These are phyloP conservation scores for Sinelater perroti DNA, from an alignment of 2,888 invertebrate species.

Conservation along the genomic window DNA sequence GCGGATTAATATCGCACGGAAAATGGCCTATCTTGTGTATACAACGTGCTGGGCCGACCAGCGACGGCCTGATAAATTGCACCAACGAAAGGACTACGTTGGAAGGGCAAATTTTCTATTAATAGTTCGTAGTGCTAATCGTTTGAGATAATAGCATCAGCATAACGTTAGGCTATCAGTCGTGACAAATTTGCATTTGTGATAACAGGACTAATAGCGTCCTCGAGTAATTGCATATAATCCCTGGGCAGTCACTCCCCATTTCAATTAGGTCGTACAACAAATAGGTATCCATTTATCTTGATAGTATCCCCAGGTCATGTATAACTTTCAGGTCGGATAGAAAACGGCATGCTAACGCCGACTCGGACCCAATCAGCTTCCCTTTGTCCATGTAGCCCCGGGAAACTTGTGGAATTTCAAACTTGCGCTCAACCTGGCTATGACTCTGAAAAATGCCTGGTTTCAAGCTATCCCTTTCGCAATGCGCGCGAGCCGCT, in stretches of 20 bases:
- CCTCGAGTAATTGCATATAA: slow-evolving; percentile 22
- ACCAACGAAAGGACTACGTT: neutral
- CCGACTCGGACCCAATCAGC: slow-evolving; percentile 20
- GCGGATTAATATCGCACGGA: too few relatives aligned
- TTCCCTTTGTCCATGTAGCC: slow-evolving; percentile 15
- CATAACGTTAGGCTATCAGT: slow-evolving; percentile 6
- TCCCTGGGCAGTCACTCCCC: slow-evolving; percentile 25
- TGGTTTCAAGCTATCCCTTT: neutral
- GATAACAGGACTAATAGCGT: slow-evolving; percentile 17
- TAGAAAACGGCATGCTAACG: slow-evolving; percentile 20
- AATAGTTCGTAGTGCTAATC: slow-evolving; percentile 3
- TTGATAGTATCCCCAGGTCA: slow-evolving; percentile 22
- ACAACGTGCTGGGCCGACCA: too few relatives aligned
- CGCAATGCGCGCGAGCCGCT: slow-evolving; percentile 4
- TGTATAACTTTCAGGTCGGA: slow-evolving; percentile 13
- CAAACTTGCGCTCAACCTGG: slow-evolving; percentile 8
- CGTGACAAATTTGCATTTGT: slow-evolving; percentile 21
- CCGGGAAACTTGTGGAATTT: slow-evolving; percentile 8
- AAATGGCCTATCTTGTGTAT: too few relatives aligned
- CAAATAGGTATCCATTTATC: slow-evolving; percentile 24
- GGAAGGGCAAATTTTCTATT: neutral
- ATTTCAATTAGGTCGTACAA: slow-evolving; percentile 25
- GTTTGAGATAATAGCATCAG: slow-evolving; percentile 8
- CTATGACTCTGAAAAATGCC: slow-evolving; percentile 2
- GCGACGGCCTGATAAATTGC: too few relatives aligned